Base-by-base conservation (phyloP, 2,113 vertebrate species). In the Rutilus rutilus region DNA sequence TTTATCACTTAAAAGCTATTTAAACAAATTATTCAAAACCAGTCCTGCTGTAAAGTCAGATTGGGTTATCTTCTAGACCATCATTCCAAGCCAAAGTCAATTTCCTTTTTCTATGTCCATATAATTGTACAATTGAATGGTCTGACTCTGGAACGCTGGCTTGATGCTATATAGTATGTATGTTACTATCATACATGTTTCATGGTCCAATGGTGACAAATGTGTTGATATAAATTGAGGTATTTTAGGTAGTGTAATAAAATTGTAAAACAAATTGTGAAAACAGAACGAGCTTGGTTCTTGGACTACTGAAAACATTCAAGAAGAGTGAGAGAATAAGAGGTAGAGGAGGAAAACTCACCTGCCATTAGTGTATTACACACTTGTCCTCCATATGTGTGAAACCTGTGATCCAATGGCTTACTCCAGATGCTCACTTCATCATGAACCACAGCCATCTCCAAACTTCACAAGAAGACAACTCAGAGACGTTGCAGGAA, bases 291-390 rank as follows among this genome's bases (percentile, higher is more conserved):
- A 23, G 17, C 33, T 23, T 69, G 19, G 33, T 23, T 7, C 33
- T 21, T 71, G 33, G 10, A 30, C 17, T 14, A 11, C 5, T n/a
- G 27, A 78, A 30, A 54, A 19, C 2, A 60, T 5, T 59, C 9
- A 76, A 81, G 6, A 50, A 67, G 71, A 83, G 39, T 57, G 6
- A 78, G 9, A 81, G 3, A 79, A 50, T 39, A 27, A 82, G 2
- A 2, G 4, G 27, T 45, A 64, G 0, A 50, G 27, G n/a, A 50
- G 21, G 14, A 42, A 76, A 74, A 47, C 93, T 86, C 85, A 95
- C 95, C 93, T 86, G 92, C 92, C 94, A 95, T 95, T 21, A 95
- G 86, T 0, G 91, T 82, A 87, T 95, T 95, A 84, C 90, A 94
- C 11, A 88, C 25, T n/a, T 90, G 85, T 47, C 90, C 91, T 6